phyloP scores from a whole-genome alignment of 2,797 vertebrate species.

The Chelon auratus region DNA sequence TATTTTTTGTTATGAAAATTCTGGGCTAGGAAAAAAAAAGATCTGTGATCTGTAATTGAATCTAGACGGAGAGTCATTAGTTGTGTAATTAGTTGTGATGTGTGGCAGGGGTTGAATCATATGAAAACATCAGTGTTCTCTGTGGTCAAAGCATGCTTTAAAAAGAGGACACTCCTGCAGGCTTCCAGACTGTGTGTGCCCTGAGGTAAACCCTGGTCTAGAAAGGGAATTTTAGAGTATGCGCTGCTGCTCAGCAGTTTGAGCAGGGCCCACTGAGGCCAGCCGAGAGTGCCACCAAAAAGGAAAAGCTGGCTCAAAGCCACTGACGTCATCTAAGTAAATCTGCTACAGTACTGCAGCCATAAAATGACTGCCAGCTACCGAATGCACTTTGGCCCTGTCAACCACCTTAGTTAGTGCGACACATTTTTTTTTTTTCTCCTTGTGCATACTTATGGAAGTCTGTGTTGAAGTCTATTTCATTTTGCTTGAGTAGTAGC shows the following conservation, averaged over 20 bases:
- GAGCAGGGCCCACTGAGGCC: slow-evolving; percentile 88
- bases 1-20: slow-evolving; percentile 51
- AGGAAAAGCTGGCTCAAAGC: slow-evolving; percentile 92
- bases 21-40: slow-evolving; percentile 38
- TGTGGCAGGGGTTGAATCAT: slow-evolving; percentile 50
- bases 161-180: slow-evolving; percentile 68
- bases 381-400: slow-evolving; percentile 91
- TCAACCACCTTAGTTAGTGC: slow-evolving; percentile 82
- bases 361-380: slow-evolving; percentile 89
- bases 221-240: slow-evolving; percentile 92
- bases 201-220: slow-evolving; percentile 90
- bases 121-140: slow-evolving; percentile 71
- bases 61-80: slow-evolving; percentile 59
- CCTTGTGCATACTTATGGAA: slow-evolving; percentile 51
- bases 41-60: slow-evolving; percentile 67
- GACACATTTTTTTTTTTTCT: slow-evolving; percentile 55
- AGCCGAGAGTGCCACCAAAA: slow-evolving; percentile 90
- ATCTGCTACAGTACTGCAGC: slow-evolving; percentile 90
- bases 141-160: slow-evolving; percentile 50
- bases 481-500: slow-evolving; percentile 30
- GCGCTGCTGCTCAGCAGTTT: slow-evolving; percentile 88
- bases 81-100: slow-evolving; percentile 63
- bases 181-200: slow-evolving; percentile 80
- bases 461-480: slow-evolving; percentile 36
- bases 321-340: slow-evolving; percentile 96